Base-by-base conservation (phyloP, 2,113 vertebrate genomes). In the Ibidorhyncha struthersii region DNA sequence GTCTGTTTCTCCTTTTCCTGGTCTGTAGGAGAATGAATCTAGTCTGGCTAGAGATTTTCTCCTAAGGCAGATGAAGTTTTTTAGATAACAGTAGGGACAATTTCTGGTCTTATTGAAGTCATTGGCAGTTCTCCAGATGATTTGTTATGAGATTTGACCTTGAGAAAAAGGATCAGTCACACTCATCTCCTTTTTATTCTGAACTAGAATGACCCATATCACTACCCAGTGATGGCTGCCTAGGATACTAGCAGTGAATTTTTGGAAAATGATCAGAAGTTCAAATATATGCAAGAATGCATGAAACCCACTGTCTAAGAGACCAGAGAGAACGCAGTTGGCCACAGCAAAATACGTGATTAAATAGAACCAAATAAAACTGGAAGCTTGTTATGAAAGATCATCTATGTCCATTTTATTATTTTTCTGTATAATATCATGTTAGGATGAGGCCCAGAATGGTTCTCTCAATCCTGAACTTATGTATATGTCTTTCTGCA, bases 241-340 rank as follows among this genome's bases (percentile, higher is more conserved):
- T 97, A 95, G 94, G 95, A 96, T 98, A 95, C 94, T 97, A 90
- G 86, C 78, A 96, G n/a, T 91, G 85, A 93, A 95, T 94, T 92
- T 95, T 93, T 94, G 92, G 93, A 96, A 96, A 96, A 93, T 2
- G 61, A 87, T 93, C 91, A 96, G 87, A 96, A 97, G 87, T 96
- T 97, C 87, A 96, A 97, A 90, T 86, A 80, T 92, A 96, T 97
- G 96, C 96, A 96, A 93, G 95, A 96, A 97, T 96, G 93, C 90
- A 93, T 95, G 84, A 94, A 94, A 72, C 85, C 83, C 81, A 52
- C 96, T 93, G 88, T 84, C 67, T 81, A n/a, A 95, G 84, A 89
- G 66, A 91, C 78, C 49, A 73, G 82, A 94, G 91, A 88, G 79
- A 92, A 90, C 73, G 71, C 40, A 82, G 52, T 84, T 76, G 45